Evolutionary conservation across 2,888 invertebrate genomes (phyloP).

Genomic region (Elegia similella): DNA sequence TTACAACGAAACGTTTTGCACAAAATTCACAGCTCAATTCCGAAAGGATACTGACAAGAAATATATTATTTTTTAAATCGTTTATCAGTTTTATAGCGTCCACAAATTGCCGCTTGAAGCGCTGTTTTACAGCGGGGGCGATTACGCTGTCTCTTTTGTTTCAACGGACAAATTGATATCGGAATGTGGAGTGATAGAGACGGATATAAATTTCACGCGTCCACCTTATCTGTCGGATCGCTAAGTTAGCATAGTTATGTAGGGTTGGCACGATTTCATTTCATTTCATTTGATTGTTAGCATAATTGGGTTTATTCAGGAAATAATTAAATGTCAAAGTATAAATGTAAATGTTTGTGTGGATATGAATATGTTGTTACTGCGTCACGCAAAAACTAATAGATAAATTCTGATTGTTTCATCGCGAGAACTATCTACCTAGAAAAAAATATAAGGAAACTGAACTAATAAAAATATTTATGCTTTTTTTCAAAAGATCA

Average conservation of each 20-base stretch:
- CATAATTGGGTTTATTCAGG: too few relatives aligned
- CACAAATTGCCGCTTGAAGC: constrained; percentile 26
- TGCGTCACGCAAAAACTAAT: too few relatives aligned
- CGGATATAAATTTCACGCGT: constrained; percentile 53
- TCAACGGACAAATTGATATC: constrained; percentile 52
- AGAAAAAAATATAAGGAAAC: too few relatives aligned
- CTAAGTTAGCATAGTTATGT: constrained; percentile 42
- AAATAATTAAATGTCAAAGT: too few relatives aligned
- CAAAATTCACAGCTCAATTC: constrained; percentile 18
- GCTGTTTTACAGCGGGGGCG: constrained; percentile 33
- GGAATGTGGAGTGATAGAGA: constrained; percentile 52
- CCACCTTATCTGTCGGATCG: constrained; percentile 34
- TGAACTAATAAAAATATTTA: too few relatives aligned
- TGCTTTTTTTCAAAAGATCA: too few relatives aligned
- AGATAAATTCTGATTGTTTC: too few relatives aligned
- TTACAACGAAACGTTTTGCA: neutral
- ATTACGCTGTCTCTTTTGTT: constrained; percentile 43
- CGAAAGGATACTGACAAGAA: constrained; percentile 19
- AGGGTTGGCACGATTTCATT: constrained; percentile 40
- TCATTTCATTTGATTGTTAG: neutral
- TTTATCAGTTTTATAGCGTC: constrained; percentile 18
- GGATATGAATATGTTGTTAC: too few relatives aligned
- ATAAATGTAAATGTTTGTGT: too few relatives aligned
- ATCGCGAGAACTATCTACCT: too few relatives aligned
- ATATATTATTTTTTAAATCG: constrained; percentile 18